Evolutionary conservation across 2,888 invertebrate genomes (phyloP).

Genomic region (Therioaphis trifolii): DNA sequence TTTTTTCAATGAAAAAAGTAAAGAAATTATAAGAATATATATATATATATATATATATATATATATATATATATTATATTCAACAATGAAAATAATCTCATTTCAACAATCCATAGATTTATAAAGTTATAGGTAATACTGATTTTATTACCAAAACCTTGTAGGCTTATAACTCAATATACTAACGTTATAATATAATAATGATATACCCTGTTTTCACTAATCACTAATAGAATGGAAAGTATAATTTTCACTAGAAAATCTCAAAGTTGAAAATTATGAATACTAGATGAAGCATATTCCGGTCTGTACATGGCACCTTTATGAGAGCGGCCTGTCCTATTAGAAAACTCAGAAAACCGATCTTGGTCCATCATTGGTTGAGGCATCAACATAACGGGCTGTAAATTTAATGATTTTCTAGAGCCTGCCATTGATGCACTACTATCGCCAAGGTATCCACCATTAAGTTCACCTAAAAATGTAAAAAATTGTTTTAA

Average conservation of each 20-base stretch:
- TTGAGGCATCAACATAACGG: conserved; percentile 84
- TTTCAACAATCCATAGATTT: not conserved
- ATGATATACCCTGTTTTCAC: not conserved
- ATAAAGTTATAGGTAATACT: not conserved
- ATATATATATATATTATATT: not conserved
- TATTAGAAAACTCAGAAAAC: conserved; percentile 83
- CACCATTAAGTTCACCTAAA: conserved; percentile 89
- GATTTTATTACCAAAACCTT: not conserved
- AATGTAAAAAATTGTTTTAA: not conserved
- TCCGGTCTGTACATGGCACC: conserved; percentile 72
- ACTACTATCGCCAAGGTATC: conserved; percentile 82
- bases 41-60: no score
- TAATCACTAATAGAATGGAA: not conserved
- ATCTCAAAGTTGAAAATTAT: conserved; percentile 76
- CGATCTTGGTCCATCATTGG: conserved; percentile 77
- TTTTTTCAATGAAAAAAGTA: not conserved
- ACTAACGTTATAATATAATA: not conserved
- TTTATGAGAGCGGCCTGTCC: conserved; percentile 74
- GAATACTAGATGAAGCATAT: conserved; percentile 77
- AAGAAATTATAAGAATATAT: no score
- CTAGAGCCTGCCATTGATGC: conserved; percentile 86
- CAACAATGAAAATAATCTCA: not conserved
- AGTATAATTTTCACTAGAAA: not conserved
- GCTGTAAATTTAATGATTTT: conserved; percentile 87
- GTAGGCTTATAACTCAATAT: not conserved